Conservation (phyloP, 2,797 vertebrate species). For the Aselliscus stoliczkanus region DNA sequence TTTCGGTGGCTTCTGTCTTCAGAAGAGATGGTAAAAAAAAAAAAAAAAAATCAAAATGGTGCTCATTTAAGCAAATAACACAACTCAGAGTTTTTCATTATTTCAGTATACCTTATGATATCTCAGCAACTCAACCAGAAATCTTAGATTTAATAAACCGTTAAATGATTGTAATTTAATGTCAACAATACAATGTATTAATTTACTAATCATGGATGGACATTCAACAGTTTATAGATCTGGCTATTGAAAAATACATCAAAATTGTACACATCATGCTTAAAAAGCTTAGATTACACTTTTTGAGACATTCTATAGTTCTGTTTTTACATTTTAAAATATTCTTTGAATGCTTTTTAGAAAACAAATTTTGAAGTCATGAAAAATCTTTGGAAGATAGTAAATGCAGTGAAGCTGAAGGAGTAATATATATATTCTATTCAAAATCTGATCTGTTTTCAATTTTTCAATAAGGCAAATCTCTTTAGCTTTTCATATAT, state of each 20-base stretch:
- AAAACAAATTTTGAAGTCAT: slow-evolving; percentile 26
- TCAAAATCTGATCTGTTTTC: slow-evolving; percentile 21
- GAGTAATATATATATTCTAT: not conserved
- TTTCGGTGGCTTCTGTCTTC: not conserved
- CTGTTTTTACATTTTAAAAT: not conserved
- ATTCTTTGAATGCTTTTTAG: not conserved
- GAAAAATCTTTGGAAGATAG: not conserved
- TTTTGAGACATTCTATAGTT: not conserved
- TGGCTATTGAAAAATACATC: not conserved
- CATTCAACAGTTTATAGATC: not conserved
- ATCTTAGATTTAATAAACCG: not conserved
- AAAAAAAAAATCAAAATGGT: not conserved
- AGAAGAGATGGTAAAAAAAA: not conserved
- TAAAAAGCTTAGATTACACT: not conserved
- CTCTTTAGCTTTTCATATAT: not conserved
- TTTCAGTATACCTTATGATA: not conserved
- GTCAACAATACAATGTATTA: not conserved
- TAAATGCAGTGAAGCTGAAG: not conserved
- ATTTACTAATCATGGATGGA: not conserved
- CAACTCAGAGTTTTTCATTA: not conserved
- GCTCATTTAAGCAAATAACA: slow-evolving; percentile 3
- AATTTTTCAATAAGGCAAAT: slow-evolving; percentile 38
- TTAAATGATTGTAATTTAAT: not conserved
- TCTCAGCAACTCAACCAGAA: not conserved
- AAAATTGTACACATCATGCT: not conserved